Base-by-base conservation (phyloP, 2,113 vertebrate species). In the Hymenochirus boettgeri region DNA sequence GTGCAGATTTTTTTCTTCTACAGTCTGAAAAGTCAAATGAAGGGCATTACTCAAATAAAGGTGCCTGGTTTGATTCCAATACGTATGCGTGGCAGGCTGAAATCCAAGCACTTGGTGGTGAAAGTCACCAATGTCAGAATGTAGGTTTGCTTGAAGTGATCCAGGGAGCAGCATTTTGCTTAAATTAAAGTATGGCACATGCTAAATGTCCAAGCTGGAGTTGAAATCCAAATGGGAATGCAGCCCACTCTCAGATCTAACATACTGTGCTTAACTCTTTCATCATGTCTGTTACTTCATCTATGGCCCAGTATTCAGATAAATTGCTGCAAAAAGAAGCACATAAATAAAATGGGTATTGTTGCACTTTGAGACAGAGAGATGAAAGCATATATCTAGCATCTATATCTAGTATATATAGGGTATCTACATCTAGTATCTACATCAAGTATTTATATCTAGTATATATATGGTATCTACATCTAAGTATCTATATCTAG, bases 151-250 rank as follows among this genome's bases (percentile, higher is more conserved):
- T 69, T 69, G 65, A 69, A 24, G 65, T 52, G 35, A 52, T 46
- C 29, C 56, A 69, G 56, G 56, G 19, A 52, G 47, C 48, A 69
- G 65, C 65, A 69, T 69, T 69, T 69, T 69, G 65, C 47, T 66
- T 66, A 55, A 66, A 66, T 66, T 66, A 66, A 55, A 52, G 64
- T 51, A 66, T 69, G 57, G 65, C 65, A 69, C 57, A 69, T 69
- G 65, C 46, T 69, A 69, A 69, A 69, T 60, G 57, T 69, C 65
- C 65, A 69, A 33, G 47, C 39, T 33, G 60, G 57, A 59, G 48
- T 53, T 69, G 45, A 24, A 69, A 60, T 45, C 35, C 65, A 69
- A 47, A 27, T 25, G 65, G 55, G 55, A 60, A 60, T 69, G 33
- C 60, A 69, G 60, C n/a, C n/a, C 65, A 69, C 60, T 59, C 56